These are phyloP conservation scores for Strigamia crassipes DNA, from an alignment of 2,888 invertebrate species.

Conservation along the genomic window DNA sequence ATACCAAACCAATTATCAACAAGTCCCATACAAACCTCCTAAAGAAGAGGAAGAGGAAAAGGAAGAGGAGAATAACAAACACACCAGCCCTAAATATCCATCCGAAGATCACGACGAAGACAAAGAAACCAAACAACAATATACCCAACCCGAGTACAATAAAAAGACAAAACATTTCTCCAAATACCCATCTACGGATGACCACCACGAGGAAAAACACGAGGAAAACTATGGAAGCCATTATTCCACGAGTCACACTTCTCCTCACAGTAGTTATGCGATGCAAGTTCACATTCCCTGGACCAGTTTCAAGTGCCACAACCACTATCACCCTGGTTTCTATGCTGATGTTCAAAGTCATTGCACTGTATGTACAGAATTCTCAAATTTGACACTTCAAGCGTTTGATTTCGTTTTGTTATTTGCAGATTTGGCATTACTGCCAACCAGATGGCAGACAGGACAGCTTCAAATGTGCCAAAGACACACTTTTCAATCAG, in stretches of 20 bases:
- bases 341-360: conserved; percentile 32
- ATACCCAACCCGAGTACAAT: not conserved
- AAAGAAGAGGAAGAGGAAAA: no score
- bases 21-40: no score
- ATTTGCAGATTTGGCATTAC: conserved; percentile 44
- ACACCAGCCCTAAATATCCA: no score
- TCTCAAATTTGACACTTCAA: not conserved
- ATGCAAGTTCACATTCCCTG: conserved; percentile 25
- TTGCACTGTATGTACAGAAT: not conserved
- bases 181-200: not conserved
- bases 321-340: conserved; percentile 20
- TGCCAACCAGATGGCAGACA: conserved; percentile 43
- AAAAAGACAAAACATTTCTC: not conserved
- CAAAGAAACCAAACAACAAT: not conserved
- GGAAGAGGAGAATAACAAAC: no score
- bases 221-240: not conserved
- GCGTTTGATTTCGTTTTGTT: not conserved
- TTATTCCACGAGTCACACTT: not conserved
- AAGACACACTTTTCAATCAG: conserved; percentile 34
- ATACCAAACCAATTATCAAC: not conserved
- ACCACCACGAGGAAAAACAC: not conserved
- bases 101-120: no score
- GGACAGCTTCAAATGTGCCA: conserved; percentile 33
- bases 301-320: not conserved
- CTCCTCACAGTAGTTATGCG: not conserved